These are phyloP conservation scores for Meghimatium bilineatum DNA, from an alignment of 2,888 invertebrate species.

Conservation along the genomic window DNA sequence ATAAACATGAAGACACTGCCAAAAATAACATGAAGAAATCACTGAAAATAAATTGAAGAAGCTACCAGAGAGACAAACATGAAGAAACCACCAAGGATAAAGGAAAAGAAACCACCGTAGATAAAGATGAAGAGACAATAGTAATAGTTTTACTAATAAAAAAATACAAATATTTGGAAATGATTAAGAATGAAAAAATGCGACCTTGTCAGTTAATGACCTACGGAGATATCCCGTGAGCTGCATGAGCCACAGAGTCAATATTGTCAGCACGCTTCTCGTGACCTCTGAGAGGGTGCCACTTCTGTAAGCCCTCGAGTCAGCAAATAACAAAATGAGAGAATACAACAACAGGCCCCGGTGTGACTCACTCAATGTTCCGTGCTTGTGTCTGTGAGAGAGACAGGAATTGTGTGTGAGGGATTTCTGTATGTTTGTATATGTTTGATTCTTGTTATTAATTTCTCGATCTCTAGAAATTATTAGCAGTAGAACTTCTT, in stretches of 20 bases:
- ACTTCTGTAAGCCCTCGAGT: background rate
- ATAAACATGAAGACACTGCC: too few relatives aligned
- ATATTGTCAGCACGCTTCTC: background rate
- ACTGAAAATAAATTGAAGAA: too few relatives aligned
- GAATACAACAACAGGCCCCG: constrained; percentile 4
- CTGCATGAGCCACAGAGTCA: background rate
- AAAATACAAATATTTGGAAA: background rate
- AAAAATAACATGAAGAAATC: too few relatives aligned
- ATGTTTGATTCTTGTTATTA: too few relatives aligned
- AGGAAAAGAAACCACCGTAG: background rate
- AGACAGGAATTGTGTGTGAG: too few relatives aligned
- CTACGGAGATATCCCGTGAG: background rate
- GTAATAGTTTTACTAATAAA: too few relatives aligned
- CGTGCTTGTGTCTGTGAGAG: background rate
- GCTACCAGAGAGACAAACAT: too few relatives aligned
- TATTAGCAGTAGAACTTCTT: too few relatives aligned
- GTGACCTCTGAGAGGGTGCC: background rate
- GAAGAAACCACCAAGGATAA: too few relatives aligned
- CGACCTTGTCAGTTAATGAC: background rate
- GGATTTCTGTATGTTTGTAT: background rate
- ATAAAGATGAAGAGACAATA: background rate
- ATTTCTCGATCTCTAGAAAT: too few relatives aligned
- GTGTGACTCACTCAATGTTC: background rate
- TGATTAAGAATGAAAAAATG: background rate
- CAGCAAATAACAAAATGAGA: background rate